phyloP scores from a whole-genome alignment of 2,113 vertebrate genomes.

The Phalacrocorax brasilianus region DNA sequence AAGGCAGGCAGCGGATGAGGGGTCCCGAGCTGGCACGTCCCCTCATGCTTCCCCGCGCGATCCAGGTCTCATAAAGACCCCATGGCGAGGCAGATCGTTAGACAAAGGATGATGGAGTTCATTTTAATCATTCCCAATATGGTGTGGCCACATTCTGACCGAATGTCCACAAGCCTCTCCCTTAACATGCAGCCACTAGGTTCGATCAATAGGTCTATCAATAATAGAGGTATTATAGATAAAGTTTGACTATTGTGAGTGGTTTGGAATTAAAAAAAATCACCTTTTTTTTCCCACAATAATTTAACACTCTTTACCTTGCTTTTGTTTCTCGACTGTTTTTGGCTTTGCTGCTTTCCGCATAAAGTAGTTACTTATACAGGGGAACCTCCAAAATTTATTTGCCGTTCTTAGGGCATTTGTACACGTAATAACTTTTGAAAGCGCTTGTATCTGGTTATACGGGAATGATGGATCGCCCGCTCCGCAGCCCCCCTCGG shows the following conservation, averaged over 20 bases:
- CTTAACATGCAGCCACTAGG: background rate
- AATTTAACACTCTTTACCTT: background rate
- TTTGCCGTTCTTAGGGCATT: background rate
- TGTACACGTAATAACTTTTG: background rate
- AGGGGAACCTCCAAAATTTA: background rate
- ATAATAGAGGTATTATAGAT: background rate
- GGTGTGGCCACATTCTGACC: background rate
- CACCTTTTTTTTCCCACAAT: background rate
- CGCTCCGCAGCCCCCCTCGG: background rate
- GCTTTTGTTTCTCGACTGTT: background rate
- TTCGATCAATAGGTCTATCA: background rate
- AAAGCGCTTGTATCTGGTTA: background rate
- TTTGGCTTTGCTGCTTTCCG: background rate
- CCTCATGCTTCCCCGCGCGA: background rate
- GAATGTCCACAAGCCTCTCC: background rate
- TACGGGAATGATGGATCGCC: background rate
- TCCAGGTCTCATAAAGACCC: background rate
- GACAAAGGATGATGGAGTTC: background rate
- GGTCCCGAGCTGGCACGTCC: background rate
- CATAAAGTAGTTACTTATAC: background rate
- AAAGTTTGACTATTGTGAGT: background rate
- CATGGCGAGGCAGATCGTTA: rapidly evolving
- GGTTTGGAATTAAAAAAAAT: background rate
- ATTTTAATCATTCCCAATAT: background rate
- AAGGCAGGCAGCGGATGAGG: background rate